Evolutionary conservation across 2,113 vertebrate species (phyloP), one percentile per base, ranked within the genome.

Genomic region (Alectura lathami): DNA sequence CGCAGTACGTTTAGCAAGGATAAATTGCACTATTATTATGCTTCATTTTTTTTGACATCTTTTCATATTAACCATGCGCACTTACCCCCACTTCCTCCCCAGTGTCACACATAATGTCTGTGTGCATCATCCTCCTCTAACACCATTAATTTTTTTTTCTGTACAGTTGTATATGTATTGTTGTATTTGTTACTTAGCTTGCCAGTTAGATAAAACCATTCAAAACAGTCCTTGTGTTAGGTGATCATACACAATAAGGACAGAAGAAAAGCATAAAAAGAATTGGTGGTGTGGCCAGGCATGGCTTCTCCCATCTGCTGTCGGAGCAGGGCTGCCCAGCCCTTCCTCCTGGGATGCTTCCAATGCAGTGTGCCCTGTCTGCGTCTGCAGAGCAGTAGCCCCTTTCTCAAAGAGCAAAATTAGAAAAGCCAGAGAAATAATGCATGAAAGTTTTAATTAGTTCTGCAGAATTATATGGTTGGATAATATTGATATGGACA

Each of bases 21-120:
- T 99, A 99, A 99, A 99, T 98, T 98, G 98, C 98, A 98, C 98
- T 97, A 98, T 99, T 99, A 98, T 98, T 98, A 98, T 98, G 98
- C 98, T 98, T 97, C 98, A 96, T 96, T 97, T 98, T 98, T 97
- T 98, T 98, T 98, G 96, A 98, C 98, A 98, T 98, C 95, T 98
- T 98, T 98, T 95, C 97, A 97, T 98, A 98, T 98, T 98, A 98
- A 98, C 96, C 81, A 96, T 89, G 95, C 96, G 72, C 88, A 94
- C 96, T 98, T 97, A 96, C 96, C 95, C 96, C 97, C 75, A 85
- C 86, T 93, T 94, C 89, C 57, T 95, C 92, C 91, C 92, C 86
- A 79, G 93, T 96, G 94, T 78, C 93, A 88, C 95, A 94, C 91
- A 86, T 89, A 92, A 91, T 94, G 83, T 96, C 88, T 96, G 89